These are phyloP conservation scores for Propithecus coquereli DNA, from an alignment of 2,113 vertebrate species.

Conservation along the genomic window DNA sequence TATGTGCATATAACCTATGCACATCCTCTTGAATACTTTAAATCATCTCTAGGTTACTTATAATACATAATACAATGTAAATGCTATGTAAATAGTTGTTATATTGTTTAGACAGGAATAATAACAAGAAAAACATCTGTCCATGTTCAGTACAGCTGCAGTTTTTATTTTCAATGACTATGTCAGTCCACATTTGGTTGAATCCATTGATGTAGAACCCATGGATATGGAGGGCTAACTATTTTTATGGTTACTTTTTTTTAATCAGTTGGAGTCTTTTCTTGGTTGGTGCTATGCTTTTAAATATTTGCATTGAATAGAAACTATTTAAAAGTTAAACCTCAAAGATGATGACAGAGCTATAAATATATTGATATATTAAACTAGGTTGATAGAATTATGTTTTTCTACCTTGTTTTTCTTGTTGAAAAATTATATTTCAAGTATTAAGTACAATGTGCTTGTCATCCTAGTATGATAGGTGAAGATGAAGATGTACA, in stretches of 20 bases:
- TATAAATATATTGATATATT: slow-evolving; percentile 16
- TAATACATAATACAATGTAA: neutral
- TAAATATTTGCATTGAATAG: slow-evolving; percentile 5
- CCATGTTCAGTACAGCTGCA: neutral
- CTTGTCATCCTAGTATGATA: slow-evolving; percentile 86
- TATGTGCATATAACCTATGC: neutral
- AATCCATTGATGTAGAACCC: neutral
- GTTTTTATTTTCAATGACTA: neutral
- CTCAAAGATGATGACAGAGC: neutral
- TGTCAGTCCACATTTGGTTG: neutral
- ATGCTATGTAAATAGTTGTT: neutral
- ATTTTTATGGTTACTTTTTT: neutral
- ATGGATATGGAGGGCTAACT: neutral
- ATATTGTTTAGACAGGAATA: neutral
- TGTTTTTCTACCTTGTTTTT: slow-evolving; percentile 24
- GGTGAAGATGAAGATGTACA: slow-evolving; percentile 93
- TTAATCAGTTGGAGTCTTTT: neutral
- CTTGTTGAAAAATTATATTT: slow-evolving; percentile 19
- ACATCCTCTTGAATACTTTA: neutral
- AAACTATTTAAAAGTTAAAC: slow-evolving; percentile 36
- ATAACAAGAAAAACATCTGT: neutral
- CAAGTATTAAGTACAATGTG: slow-evolving; percentile 51
- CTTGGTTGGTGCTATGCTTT: slow-evolving; percentile 25
- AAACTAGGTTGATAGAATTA: slow-evolving; percentile 27
- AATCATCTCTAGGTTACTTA: neutral